Evolutionary conservation across 2,888 invertebrate genomes (phyloP).

Genomic region (Parthenolecanium corni): DNA sequence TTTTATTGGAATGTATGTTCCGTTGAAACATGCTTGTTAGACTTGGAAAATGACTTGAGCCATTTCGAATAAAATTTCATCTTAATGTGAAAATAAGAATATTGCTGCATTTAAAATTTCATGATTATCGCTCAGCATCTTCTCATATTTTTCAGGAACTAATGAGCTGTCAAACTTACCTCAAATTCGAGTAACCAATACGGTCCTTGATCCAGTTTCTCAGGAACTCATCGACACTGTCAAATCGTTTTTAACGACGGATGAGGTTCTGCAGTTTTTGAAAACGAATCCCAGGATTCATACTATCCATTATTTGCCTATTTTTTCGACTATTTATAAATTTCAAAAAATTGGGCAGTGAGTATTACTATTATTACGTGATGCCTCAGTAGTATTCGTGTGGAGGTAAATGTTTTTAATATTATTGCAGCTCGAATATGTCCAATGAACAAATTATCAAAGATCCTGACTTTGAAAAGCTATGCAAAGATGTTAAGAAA

Average conservation of each 20-base stretch:
- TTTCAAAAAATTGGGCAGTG: not conserved
- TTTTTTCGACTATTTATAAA: not conserved
- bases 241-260: not conserved
- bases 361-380: not conserved
- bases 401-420: not conserved
- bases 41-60: too few species aligned
- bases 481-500: constrained; percentile 48
- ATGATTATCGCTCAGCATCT: too few species aligned
- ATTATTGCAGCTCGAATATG: constrained; percentile 36
- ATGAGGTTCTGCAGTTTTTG: not conserved
- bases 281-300: not conserved
- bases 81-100: too few species aligned
- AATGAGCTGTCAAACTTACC: too few species aligned
- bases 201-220: too few species aligned
- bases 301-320: not conserved
- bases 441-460: constrained; percentile 42
- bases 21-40: too few species aligned
- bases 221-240: not conserved
- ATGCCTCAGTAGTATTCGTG: not conserved
- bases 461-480: constrained; percentile 46
- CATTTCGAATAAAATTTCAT: too few species aligned
- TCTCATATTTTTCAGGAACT: too few species aligned
- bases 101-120: too few species aligned
- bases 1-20: too few species aligned
- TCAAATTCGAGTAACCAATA: too few species aligned